Evolutionary conservation across 37 sponge, comb jelly and placozoan genomes (phyloP), one percentile per base, ranked within the genome.

Genomic region (Corticium candelabrum): DNA sequence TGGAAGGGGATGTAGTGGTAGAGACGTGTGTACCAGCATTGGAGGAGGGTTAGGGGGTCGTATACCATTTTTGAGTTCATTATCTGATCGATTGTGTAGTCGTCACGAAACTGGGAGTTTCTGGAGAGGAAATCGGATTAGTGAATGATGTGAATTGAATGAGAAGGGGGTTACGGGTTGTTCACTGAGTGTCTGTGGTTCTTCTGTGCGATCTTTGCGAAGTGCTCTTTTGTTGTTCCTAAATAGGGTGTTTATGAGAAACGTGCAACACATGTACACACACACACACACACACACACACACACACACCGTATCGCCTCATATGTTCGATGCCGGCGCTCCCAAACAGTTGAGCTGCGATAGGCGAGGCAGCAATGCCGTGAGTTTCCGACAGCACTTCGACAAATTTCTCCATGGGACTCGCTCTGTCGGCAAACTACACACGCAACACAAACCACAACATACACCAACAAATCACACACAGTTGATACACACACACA

Each of bases 181-280:
- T 91, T 91, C 40, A 77, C 83, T 21, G 96, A 95, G 77, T 95
- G 96, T 11, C 62, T 80, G 76, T 95, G 96, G 77, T 95, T 95
- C 84, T 95, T 95, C 82, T 79, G 68, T 0, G 96, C 96, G 37
- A 95, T 92, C 80, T 95, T 95, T 35, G 93, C 96, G 82, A 95
- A 89, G 68, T 92, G 93, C 2, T 95, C 96, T 1, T 69, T 39
- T 0, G 32, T 88, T 3, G 95, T 90, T 0, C 93, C 90, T 89
- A 69, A 1, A 41, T 50, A 50, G 21, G 62, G 21, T 27, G 21
- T 21, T 21, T 50, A 50, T 72, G 30, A 72, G 11, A n/a, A 50
- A 72, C 37, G 74, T n/a, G 21, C 21, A 72, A 27, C 21, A 50
- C 21, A 76, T 7, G 15, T 30, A 76, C 4, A 4, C 29, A 37